A percentile compares a stretch with the other conserved stretches of the same genome.
Evolutionary conservation across 2,113 vertebrate species (phyloP).

Genomic region (Forbesichthys agassizii): DNA sequence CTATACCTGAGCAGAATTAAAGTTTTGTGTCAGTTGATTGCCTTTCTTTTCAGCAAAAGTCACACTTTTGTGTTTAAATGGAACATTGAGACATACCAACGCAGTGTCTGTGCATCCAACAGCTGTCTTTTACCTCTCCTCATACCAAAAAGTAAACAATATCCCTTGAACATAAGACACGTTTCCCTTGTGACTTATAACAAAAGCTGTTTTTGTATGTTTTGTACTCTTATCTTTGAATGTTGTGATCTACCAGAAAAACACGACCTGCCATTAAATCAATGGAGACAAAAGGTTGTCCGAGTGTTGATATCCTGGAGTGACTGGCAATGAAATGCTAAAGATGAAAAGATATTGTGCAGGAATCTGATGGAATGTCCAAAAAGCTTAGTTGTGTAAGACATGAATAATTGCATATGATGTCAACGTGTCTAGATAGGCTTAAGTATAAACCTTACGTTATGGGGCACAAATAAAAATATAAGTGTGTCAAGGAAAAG

Average conservation of each 20-base stretch:
- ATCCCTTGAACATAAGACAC: neutral
- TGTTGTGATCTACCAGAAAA: conserved; percentile 8
- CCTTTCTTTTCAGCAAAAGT: too few relatives aligned
- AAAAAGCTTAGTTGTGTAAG: conserved; percentile 28
- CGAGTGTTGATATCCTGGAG: neutral
- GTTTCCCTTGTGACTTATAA: neutral
- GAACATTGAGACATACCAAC: too few relatives aligned
- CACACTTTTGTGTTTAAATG: too few relatives aligned
- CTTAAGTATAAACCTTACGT: conserved; percentile 36
- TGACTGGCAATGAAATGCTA: conserved; percentile 38
- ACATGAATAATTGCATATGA: conserved; percentile 43
- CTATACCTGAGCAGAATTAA: too few relatives aligned
- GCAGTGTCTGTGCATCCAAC: too few relatives aligned
- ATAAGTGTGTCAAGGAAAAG: conserved; percentile 25
- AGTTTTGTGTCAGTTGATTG: too few relatives aligned
- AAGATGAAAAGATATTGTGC: conserved; percentile 50
- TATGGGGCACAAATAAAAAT: conserved; percentile 27
- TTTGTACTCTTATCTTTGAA: neutral
- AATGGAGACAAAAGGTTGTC: conserved; percentile 7
- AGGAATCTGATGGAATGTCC: conserved; percentile 54
- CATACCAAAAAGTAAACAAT: neutral
- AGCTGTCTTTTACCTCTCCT: neutral
- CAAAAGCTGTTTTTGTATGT: neutral
- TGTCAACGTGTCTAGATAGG: conserved; percentile 34
- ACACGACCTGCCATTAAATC: conserved; percentile 22